These are phyloP conservation scores for Smittia sp. DNA, from an alignment of 2,888 invertebrate species.

Conservation along the genomic window DNA sequence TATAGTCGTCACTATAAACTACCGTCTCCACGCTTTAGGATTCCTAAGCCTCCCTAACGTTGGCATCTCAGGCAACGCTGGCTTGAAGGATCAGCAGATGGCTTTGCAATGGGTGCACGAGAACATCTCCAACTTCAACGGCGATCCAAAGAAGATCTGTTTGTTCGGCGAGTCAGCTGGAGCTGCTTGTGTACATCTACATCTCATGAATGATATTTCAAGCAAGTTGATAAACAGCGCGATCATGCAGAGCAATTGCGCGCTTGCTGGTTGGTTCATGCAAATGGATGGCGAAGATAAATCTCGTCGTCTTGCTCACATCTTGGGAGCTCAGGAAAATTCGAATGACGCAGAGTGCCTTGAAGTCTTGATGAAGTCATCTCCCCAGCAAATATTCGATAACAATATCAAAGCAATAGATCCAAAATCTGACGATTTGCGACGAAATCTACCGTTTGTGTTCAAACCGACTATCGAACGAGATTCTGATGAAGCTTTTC, in stretches of 20 bases:
- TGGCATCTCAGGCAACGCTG: slow-evolving; percentile 50
- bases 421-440: slow-evolving; percentile 46
- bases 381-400: slow-evolving; percentile 46
- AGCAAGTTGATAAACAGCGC: slow-evolving; percentile 27
- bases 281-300: slow-evolving; percentile 46
- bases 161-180: slow-evolving; percentile 34
- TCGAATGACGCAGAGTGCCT: slow-evolving; percentile 43
- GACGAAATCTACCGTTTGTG: slow-evolving; percentile 48
- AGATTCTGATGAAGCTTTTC: slow-evolving; percentile 46
- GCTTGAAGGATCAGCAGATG: slow-evolving; percentile 50
- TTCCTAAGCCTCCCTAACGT: slow-evolving; percentile 50
- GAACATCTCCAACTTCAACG: slow-evolving; percentile 31
- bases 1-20: slow-evolving; percentile 51
- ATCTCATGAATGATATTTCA: slow-evolving; percentile 10
- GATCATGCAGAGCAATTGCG: slow-evolving; percentile 8
- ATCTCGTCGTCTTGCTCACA: slow-evolving; percentile 46
- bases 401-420: slow-evolving; percentile 45
- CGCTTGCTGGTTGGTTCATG: background rate
- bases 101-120: slow-evolving; percentile 37
- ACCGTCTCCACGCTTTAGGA: slow-evolving; percentile 50
- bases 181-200: background rate
- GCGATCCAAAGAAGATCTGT: slow-evolving; percentile 25
- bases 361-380: slow-evolving; percentile 42
- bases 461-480: slow-evolving; percentile 49
- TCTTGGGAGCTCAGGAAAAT: slow-evolving; percentile 44